These are phyloP conservation scores for Drosophila arizonae DNA, from an alignment of 1,140 invertebrate genomes.

Conservation along the genomic window DNA sequence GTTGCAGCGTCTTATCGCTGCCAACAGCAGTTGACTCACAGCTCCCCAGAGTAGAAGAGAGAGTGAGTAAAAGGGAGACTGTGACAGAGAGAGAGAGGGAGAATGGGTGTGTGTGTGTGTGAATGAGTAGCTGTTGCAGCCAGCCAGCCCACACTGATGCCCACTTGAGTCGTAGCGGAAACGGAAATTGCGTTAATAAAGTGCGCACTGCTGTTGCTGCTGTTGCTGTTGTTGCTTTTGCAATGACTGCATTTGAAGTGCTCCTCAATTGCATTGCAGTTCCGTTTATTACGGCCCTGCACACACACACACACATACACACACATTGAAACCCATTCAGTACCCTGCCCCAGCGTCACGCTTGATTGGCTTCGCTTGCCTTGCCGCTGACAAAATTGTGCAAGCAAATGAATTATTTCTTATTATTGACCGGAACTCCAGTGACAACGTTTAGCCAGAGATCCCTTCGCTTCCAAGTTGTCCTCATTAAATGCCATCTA, in stretches of 20 bases:
- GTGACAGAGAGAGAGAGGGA: background rate
- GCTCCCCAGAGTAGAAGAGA: background rate
- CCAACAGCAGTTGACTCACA: conserved; percentile 9
- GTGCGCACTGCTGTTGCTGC: conserved; percentile 25
- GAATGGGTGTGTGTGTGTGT: background rate
- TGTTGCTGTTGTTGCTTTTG: background rate
- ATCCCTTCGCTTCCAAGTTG: background rate
- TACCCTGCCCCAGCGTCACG: background rate
- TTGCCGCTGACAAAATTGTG: conserved; percentile 24
- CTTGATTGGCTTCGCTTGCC: conserved; percentile 28
- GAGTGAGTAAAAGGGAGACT: background rate
- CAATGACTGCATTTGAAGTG: conserved; percentile 23
- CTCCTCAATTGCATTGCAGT: conserved; percentile 26
- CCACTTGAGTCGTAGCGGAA: conserved; percentile 30
- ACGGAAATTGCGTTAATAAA: conserved; percentile 66
- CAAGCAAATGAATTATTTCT: conserved; percentile 45
- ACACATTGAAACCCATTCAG: too few species aligned
- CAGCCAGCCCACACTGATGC: background rate
- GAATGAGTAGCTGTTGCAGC: background rate
- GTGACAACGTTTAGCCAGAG: conserved; percentile 16
- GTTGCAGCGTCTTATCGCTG: conserved; percentile 40
- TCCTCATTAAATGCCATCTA: background rate
- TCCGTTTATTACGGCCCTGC: conserved; percentile 3
- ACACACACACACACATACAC: background rate
- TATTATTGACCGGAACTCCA: conserved; percentile 40